phyloP scores from a whole-genome alignment of 2,888 invertebrate species.

The Tenodera sinensis region DNA sequence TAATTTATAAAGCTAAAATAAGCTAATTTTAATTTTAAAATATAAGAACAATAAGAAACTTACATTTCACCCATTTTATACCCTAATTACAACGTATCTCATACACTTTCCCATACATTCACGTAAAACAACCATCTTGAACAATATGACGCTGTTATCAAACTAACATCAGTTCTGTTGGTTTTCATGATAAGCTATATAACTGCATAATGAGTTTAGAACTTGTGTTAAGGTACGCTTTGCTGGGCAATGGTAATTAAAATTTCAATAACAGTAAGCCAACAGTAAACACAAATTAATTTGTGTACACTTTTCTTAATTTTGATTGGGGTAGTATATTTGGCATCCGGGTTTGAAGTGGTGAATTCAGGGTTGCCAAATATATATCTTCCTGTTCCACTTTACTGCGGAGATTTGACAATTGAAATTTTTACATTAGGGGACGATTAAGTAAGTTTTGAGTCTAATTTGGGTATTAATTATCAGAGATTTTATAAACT shows the following conservation, averaged over 20 bases:
- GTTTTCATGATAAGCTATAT: background rate
- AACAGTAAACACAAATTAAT: background rate
- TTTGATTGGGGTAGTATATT: constrained; percentile 28
- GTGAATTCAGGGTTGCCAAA: constrained; percentile 31
- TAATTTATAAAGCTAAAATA: background rate
- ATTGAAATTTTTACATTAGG: background rate
- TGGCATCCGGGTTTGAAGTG: constrained; percentile 33
- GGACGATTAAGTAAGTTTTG: background rate
- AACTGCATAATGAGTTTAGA: background rate
- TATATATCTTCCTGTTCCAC: constrained; percentile 10
- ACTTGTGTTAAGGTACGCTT: background rate
- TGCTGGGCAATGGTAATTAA: background rate
- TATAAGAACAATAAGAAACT: background rate
- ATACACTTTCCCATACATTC: constrained; percentile 27
- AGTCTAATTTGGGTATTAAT: background rate
- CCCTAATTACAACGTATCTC: background rate
- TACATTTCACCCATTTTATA: background rate
- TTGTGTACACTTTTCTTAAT: background rate
- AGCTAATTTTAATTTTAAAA: background rate
- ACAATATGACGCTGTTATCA: constrained; percentile 60
- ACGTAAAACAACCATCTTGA: constrained; percentile 60
- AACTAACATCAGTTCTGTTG: constrained; percentile 17
- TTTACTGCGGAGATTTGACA: background rate
- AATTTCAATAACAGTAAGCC: background rate
- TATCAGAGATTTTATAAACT: background rate